Evolutionary conservation across 2,888 invertebrate species (phyloP).

Genomic region (Portevinia maculata): DNA sequence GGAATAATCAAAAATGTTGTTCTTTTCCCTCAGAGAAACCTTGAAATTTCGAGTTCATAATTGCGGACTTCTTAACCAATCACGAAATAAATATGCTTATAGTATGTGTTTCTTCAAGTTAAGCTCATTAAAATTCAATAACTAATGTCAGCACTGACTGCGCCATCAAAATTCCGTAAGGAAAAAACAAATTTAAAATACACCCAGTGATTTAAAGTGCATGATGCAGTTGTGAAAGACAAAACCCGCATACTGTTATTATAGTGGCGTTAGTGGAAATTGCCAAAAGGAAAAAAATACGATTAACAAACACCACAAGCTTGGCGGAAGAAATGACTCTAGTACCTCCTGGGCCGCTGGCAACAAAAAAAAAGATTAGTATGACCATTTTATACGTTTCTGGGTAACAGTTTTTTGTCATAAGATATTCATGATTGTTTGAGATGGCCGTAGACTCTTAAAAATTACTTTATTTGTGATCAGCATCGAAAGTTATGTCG

Average conservation of each 20-base stretch:
- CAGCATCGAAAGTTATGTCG: too few species aligned
- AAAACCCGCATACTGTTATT: slow-evolving; percentile 51
- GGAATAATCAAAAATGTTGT: too few species aligned
- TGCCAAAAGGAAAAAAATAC: slow-evolving; percentile 1
- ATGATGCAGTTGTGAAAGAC: slow-evolving; percentile 27
- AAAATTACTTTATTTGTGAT: too few species aligned
- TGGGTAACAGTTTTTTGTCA: too few species aligned
- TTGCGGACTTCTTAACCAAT: too few species aligned
- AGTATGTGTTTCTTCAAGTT: slow-evolving; percentile 20
- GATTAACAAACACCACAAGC: neutral
- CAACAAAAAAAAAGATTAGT: neutral
- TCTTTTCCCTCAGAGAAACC: too few species aligned
- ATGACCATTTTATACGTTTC: neutral
- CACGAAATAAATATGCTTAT: too few species aligned
- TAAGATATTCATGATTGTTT: too few species aligned
- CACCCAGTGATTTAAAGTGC: slow-evolving; percentile 66
- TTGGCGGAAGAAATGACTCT: neutral
- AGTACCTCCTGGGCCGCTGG: neutral
- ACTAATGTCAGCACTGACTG: neutral
- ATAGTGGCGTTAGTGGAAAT: slow-evolving; percentile 31
- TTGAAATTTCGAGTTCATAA: too few species aligned
- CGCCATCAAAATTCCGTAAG: slow-evolving; percentile 19
- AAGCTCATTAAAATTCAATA: slow-evolving; percentile 35
- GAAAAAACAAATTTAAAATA: slow-evolving; percentile 27
- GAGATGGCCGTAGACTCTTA: too few species aligned